These are phyloP conservation scores for Gonatopus flavifemur DNA, from an alignment of 1,140 invertebrate species.

Conservation along the genomic window DNA sequence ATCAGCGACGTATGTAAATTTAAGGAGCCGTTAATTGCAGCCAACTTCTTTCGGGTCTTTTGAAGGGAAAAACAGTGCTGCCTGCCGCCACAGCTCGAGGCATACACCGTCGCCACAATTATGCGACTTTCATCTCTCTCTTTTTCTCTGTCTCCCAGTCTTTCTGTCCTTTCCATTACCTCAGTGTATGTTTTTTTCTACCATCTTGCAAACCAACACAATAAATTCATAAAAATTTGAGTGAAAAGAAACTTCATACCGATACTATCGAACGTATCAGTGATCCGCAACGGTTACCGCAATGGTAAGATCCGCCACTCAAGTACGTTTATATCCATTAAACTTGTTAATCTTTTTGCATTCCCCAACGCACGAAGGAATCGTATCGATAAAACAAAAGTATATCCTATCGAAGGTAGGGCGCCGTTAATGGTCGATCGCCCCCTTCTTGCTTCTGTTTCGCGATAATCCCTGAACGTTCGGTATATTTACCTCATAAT, in stretches of 20 bases:
- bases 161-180: not conserved
- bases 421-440: slow-evolving; percentile 29
- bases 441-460: slow-evolving; percentile 31
- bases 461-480: slow-evolving; percentile 27
- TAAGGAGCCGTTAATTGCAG: slow-evolving; percentile 49
- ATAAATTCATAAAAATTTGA: too few relatives aligned
- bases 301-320: not conserved
- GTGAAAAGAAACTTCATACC: slow-evolving; percentile 27
- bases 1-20: slow-evolving; percentile 51
- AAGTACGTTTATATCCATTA: not conserved
- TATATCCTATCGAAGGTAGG: slow-evolving; percentile 25
- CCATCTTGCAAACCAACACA: not conserved
- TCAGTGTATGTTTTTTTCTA: too few relatives aligned
- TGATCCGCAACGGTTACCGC: slow-evolving; percentile 19
- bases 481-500: too few relatives aligned
- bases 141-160: not conserved
- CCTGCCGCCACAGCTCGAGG: slow-evolving; percentile 32
- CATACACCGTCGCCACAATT: slow-evolving; percentile 22
- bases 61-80: slow-evolving; percentile 38
- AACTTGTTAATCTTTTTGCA: too few relatives aligned
- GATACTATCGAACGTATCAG: slow-evolving; percentile 29
- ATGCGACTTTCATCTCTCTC: slow-evolving; percentile 17
- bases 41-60: slow-evolving; percentile 39
- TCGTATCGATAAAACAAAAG: slow-evolving; percentile 38
- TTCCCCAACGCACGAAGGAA: slow-evolving; percentile 14